These are phyloP conservation scores for Arizona elegans DNA, from an alignment of 2,113 vertebrate genomes.

Conservation along the genomic window DNA sequence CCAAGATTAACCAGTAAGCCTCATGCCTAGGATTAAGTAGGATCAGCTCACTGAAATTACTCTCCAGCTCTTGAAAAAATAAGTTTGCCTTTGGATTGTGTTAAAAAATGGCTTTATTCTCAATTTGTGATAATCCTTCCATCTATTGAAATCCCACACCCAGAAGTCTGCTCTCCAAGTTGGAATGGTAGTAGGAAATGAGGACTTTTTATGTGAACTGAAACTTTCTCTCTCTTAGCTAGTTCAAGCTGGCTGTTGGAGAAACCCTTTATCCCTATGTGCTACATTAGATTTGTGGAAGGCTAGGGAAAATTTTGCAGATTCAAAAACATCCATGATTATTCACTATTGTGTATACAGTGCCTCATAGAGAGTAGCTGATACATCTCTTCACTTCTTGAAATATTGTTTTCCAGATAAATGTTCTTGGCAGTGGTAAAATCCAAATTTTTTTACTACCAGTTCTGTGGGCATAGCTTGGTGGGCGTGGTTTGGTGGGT, in stretches of 20 bases:
- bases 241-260: not conserved
- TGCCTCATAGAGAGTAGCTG: not conserved
- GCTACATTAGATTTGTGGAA: not conserved
- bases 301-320: not conserved
- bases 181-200: not conserved
- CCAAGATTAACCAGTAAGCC: not conserved
- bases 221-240: not conserved
- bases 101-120: not conserved
- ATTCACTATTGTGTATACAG: not conserved
- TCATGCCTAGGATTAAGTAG: not conserved
- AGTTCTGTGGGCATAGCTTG: too few species aligned
- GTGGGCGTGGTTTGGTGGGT: too few species aligned
- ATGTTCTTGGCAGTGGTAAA: not conserved
- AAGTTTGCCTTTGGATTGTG: not conserved
- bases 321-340: not conserved
- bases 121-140: not conserved
- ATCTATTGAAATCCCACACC: not conserved
- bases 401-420: not conserved
- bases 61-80: not conserved
- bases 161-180: not conserved
- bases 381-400: not conserved
- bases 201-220: not conserved
- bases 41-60: not conserved
- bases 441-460: too few species aligned
- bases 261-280: not conserved